These are phyloP conservation scores for Alethe diademata DNA, from an alignment of 2,113 vertebrate genomes.

Conservation along the genomic window DNA sequence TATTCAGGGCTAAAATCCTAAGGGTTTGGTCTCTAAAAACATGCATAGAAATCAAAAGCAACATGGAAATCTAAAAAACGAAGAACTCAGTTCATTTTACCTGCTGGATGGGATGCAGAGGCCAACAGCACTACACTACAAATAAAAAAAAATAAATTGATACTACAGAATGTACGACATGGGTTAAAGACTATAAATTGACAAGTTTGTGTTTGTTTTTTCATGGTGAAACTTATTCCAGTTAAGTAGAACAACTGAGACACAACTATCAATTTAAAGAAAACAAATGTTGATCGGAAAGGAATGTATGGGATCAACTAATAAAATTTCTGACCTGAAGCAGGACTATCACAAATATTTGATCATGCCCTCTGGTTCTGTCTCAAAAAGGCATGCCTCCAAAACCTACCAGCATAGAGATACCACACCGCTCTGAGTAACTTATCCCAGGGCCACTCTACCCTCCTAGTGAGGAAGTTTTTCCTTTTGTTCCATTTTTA, in stretches of 20 bases:
- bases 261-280: not conserved
- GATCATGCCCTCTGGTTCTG: not conserved
- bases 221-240: not conserved
- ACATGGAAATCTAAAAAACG: not conserved
- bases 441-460: not conserved
- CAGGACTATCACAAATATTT: not conserved
- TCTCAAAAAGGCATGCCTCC: not conserved
- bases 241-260: not conserved
- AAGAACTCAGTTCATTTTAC: conserved; percentile 40
- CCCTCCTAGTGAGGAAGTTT: not conserved
- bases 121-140: conserved; percentile 71
- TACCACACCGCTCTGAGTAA: not conserved
- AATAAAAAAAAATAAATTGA: not conserved
- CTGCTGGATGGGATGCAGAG: conserved; percentile 76
- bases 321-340: not conserved
- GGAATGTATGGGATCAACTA: not conserved
- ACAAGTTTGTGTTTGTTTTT: not conserved
- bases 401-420: not conserved
- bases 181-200: not conserved
- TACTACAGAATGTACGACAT: not conserved
- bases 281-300: not conserved
- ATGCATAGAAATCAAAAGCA: not conserved
- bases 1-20: not conserved
- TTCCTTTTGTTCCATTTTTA: not conserved
- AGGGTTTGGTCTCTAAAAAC: not conserved